Evolutionary conservation across 2,888 invertebrate species (phyloP).

Genomic region (Caenorhabditis sp.): DNA sequence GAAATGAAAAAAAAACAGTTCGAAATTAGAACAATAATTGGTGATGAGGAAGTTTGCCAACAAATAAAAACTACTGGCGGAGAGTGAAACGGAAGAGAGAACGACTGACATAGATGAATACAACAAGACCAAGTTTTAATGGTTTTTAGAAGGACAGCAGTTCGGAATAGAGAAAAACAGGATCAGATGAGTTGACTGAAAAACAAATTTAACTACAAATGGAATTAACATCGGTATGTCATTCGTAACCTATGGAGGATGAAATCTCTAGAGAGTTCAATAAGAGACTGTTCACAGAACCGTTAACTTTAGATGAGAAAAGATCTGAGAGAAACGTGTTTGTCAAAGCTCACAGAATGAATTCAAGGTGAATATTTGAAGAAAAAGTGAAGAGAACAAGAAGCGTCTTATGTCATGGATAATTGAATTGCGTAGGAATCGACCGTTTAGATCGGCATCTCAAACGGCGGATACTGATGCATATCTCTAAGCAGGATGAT

Average conservation of each 20-base stretch:
- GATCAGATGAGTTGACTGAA: not conserved
- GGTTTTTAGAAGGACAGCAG: constrained; percentile 20
- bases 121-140: constrained; percentile 20
- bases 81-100: constrained; percentile 1
- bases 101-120: constrained; percentile 7
- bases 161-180: not conserved
- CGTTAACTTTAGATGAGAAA: not conserved
- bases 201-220: not conserved
- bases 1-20: not conserved
- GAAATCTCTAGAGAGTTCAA: not conserved
- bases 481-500: constrained; percentile 23
- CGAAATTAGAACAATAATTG: constrained; percentile 26
- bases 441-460: constrained; percentile 34
- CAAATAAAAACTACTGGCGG: constrained; percentile 6
- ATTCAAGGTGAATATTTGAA: not conserved
- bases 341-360: not conserved
- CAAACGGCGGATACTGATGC: constrained; percentile 11
- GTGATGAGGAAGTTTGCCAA: constrained; percentile 16
- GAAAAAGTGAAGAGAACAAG: constrained; percentile 2
- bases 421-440: constrained; percentile 31
- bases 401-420: constrained; percentile 12
- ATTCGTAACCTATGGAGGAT: not conserved
- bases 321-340: not conserved
- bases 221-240: not conserved
- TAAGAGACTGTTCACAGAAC: not conserved